Base-by-base conservation (phyloP, 1,140 invertebrate species). In the Drosophila bipectinata region DNA sequence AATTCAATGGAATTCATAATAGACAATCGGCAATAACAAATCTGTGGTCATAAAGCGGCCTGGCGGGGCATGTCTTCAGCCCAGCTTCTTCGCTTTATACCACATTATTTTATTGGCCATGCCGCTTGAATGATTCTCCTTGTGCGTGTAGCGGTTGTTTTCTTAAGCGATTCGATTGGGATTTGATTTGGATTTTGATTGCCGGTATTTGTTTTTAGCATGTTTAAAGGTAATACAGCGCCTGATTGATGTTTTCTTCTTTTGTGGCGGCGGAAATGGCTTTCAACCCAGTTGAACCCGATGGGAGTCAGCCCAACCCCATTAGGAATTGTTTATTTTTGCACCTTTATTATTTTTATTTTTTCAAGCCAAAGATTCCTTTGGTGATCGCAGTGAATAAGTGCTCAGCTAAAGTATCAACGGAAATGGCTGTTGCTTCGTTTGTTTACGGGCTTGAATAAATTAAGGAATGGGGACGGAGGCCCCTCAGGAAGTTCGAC, bases 171-270 rank as follows among this genome's bases (percentile, higher is more conserved):
- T 83, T 64, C 83, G 81, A 77, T 85, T 75, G 80, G 72, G 68
- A 69, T 71, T 77, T 72, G 57, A 82, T 83, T 78, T 78, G 66
- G 63, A 77, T 74, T 78, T 84, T 84, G 81, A 85, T 84, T 55
- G 81, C 59, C 55, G 63, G 49, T 82, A 79, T 90, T 90, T 90
- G 88, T 84, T 90, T 90, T 75, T 90, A 72, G 88, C 88, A 85
- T 91, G 89, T 85, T 91, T 85, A 76, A 69, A 82, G 80, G 72
- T 90, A 81, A 90, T 87, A 87, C 68, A 66, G 49, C 49, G 41
- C 61, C 73, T 84, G 77, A 83, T 83, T 88, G 83, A 87, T 87
- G 83, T 87, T 87, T 48, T 53, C 18, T 55, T 32, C 30, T 51
- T 18, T 32, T 39, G 28, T 39, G 58, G 18, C 56, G 52, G 69